Conservation (phyloP, 2,113 vertebrate genomes). For the Maccullochella peelii region DNA sequence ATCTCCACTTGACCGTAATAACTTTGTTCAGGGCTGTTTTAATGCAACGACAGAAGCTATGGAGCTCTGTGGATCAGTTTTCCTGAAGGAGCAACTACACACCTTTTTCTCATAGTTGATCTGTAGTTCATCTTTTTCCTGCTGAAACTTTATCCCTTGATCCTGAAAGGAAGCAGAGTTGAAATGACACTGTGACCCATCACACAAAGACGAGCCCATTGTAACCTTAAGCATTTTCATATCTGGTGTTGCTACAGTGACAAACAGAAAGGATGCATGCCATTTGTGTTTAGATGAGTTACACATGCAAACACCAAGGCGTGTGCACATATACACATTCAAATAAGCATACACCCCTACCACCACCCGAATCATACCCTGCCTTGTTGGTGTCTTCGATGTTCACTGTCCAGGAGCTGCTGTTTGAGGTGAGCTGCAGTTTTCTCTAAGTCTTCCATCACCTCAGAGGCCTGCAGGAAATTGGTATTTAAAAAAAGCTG, state of each 20-base stretch:
- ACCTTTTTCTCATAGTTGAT: constrained; percentile 88
- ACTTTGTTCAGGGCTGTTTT: constrained; percentile 40
- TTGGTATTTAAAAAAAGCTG: not conserved
- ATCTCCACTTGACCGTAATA: constrained; percentile 59
- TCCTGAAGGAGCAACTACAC: not conserved
- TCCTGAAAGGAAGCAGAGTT: constrained; percentile 82
- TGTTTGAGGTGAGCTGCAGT: constrained; percentile 84
- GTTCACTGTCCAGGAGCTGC: constrained; percentile 86
- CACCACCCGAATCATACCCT: constrained; percentile 78
- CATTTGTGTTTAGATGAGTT: not conserved
- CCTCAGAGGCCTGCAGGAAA: constrained; percentile 84
- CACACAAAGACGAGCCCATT: constrained; percentile 2
- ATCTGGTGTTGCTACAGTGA: not conserved
- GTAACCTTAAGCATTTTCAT: not conserved
- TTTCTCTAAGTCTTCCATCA: constrained; percentile 86
- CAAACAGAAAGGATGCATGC: not conserved
- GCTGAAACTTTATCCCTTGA: constrained; percentile 86
- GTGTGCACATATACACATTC: not conserved
- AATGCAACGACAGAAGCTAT: constrained; percentile 41
- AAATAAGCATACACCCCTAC: too few species aligned
- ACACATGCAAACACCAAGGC: not conserved
- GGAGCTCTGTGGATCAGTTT: constrained; percentile 28
- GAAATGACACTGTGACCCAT: not conserved
- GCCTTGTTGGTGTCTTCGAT: constrained; percentile 85
- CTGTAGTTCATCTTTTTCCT: constrained; percentile 87